Conservation (phyloP, 2,888 invertebrate species). For the Portevinia maculata region DNA sequence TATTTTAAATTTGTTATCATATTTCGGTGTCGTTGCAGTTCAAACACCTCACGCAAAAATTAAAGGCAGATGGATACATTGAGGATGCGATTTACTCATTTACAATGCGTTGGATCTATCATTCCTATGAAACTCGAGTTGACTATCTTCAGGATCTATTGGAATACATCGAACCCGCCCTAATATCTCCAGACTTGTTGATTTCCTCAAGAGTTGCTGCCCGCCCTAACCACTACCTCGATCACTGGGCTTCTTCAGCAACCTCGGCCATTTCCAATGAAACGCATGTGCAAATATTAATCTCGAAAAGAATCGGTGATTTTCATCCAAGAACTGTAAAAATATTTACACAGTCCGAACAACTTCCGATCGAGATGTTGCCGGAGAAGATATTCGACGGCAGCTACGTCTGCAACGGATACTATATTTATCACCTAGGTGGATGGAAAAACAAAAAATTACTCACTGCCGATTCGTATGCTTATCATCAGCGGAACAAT, state of each 20-base stretch:
- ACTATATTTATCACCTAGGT: conserved; percentile 62
- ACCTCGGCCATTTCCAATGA: conserved; percentile 19
- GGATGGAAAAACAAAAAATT: conserved; percentile 59
- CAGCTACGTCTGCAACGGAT: conserved; percentile 60
- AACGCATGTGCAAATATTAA: conserved; percentile 36
- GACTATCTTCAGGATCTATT: conserved; percentile 54
- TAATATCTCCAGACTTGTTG: conserved; percentile 56
- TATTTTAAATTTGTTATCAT: too few species aligned
- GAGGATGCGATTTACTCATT: conserved; percentile 43
- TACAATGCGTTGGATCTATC: conserved; percentile 63
- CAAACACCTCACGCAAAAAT: conserved; percentile 13
- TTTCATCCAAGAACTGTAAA: conserved; percentile 39
- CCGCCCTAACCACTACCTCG: conserved; percentile 9
- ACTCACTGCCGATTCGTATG: conserved; percentile 31
- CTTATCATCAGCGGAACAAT: conserved; percentile 55
- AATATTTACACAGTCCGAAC: conserved; percentile 26
- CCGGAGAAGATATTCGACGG: conserved; percentile 46
- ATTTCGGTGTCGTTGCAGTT: conserved; percentile 33
- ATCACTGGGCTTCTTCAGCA: conserved; percentile 19
- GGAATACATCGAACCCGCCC: conserved; percentile 28
- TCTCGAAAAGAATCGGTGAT: conserved; percentile 42
- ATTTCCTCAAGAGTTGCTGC: conserved; percentile 15
- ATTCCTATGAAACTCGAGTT: conserved; percentile 45
- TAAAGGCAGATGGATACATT: conserved; percentile 19
- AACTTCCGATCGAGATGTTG: conserved; percentile 15